These are phyloP conservation scores for Kryptopterus vitreolus DNA, from an alignment of 2,797 vertebrate genomes.

Conservation along the genomic window DNA sequence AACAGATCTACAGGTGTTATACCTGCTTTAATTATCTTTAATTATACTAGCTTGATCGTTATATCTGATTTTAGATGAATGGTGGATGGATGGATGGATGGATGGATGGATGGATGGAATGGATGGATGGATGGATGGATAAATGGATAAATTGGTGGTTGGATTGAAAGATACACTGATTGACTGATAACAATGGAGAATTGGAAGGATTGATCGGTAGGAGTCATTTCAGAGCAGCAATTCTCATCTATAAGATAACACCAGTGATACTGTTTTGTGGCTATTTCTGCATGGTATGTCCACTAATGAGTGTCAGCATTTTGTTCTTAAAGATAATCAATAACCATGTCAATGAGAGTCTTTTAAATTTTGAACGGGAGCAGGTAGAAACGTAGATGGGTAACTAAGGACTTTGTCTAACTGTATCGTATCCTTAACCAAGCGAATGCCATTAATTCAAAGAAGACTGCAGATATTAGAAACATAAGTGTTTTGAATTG, in stretches of 20 bases:
- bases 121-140: no score
- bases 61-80: not conserved
- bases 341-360: not conserved
- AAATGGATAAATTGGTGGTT: not conserved
- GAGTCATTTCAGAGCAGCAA: not conserved
- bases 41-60: not conserved
- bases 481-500: no score
- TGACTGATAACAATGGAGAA: no score
- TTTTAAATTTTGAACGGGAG: not conserved
- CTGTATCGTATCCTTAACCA: no score
- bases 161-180: not conserved
- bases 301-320: not conserved
- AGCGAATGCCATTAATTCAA: no score
- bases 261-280: not conserved
- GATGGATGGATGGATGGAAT: not conserved
- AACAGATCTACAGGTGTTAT: not conserved
- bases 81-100: not conserved
- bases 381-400: not conserved
- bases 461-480: no score
- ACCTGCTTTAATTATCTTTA: not conserved
- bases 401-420: no score
- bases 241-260: not conserved
- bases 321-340: not conserved
- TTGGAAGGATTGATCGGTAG: no score
- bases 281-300: not conserved